Base-by-base conservation (phyloP, 1,140 invertebrate species). In the Psilanteris sp. region DNA sequence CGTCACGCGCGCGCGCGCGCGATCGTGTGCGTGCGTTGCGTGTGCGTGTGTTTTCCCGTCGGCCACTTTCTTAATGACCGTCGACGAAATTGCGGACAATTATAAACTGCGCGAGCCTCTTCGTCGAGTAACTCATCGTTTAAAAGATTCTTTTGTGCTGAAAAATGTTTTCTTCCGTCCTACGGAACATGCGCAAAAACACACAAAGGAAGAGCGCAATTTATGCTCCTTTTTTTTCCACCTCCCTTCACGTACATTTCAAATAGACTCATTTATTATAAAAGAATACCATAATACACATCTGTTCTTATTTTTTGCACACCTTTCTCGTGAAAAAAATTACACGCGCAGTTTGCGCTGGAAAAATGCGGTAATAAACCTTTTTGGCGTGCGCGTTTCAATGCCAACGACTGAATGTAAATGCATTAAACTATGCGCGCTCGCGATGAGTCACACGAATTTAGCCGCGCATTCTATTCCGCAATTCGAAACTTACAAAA, bases 61-160 rank as follows among this genome's bases (percentile, higher is more conserved):
- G 57, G 52, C 73, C 73, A 57, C 66, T 70, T 61, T 77, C 74
- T 77, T 77, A 77, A 77, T 77, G 74, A 77, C 66, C 61, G 74
- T 71, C 66, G 67, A 67, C 67, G 44, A 77, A 77, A 77, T 77
- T 70, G 61, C 74, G 37, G 74, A 77, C 74, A 62, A 77, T 72
- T 72, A 67, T 72, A 67, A 77, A 77, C 64, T 66, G 52, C 44
- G 50, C 59, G 20, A 52, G 54, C 43, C 41, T 68, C 62, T 36
- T 43, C 46, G 54, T 32, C 37, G 57, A 62, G 73, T 77, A 77
- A 71, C 59, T 76, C 59, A 62, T 77, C 67, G 67, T 77, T 77
- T 77, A 77, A 77, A 77, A 68, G 67, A 77, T 77, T 77, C 74
- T 67, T 71, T 71, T 67, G 44, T 55, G 9, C 37, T 61, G 67